Percentiles rank a stretch among this genome's conserved stretches.
These are phyloP conservation scores for Callyntrura guangdongensis DNA, from an alignment of 2,888 invertebrate species.

Conservation along the genomic window DNA sequence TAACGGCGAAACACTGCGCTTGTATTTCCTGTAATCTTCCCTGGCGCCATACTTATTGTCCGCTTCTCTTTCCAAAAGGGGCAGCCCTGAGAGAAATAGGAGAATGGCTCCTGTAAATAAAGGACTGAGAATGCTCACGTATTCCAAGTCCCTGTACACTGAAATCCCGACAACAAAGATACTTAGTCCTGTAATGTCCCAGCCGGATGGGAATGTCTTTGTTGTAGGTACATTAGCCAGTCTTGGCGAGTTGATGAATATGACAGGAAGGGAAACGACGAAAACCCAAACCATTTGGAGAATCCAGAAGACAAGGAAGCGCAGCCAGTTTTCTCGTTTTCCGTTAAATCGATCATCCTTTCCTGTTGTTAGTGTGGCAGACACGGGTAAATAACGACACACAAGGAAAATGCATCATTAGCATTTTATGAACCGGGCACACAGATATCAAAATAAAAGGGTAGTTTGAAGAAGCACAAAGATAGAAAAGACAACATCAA, in stretches of 20 bases:
- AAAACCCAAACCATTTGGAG: conserved; percentile 97
- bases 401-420: conserved; percentile 59
- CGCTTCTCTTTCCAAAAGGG: conserved; percentile 93
- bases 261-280: conserved; percentile 95
- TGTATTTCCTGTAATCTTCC: conserved; percentile 93
- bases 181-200: conserved; percentile 93
- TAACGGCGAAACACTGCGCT: conserved; percentile 94
- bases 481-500: neutral
- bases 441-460: neutral
- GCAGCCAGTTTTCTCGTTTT: conserved; percentile 93
- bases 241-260: conserved; percentile 94
- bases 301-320: conserved; percentile 97
- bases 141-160: conserved; percentile 94
- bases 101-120: conserved; percentile 96
- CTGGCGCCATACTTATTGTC: conserved; percentile 92
- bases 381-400: conserved; percentile 12
- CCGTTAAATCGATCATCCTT: conserved; percentile 97
- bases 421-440: conserved; percentile 57
- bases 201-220: conserved; percentile 91
- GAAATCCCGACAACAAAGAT: conserved; percentile 95
- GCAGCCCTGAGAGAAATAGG: conserved; percentile 96
- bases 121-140: conserved; percentile 90
- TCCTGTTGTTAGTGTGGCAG: conserved; percentile 47
- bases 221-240: conserved; percentile 85
- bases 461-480: neutral